Base-by-base conservation (phyloP, 2,888 invertebrate species). In the Andrena dorsata region DNA sequence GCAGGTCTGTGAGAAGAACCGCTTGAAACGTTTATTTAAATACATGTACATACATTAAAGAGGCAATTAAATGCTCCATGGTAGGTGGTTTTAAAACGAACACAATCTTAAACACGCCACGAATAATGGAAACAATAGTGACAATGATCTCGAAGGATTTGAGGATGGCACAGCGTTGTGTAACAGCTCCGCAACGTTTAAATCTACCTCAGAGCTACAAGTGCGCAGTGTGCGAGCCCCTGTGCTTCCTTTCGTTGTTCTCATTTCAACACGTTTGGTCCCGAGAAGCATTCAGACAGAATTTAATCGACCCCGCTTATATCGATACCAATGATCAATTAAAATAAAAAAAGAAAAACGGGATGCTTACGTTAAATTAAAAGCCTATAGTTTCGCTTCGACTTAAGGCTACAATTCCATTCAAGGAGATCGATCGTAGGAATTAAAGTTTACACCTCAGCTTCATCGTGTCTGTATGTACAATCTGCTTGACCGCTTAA, bases 21-120 rank as follows among this genome's bases (percentile, higher is more conserved):
- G 49, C 47, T 66, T 72, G 66, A 77, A 77, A 77, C 53, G 13
- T 80, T 80, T 80, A 80, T 80, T 80, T 66, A 77, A 77, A 66
- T 77, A 80, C 61, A 66, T 60, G 56, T 30, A 61, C 10, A 10
- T 65, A 77, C 65, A 76, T 26, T 26, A 41, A 70, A 23, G 8
- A 64, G 30, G 13, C 26, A 66, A 80, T 56, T 71, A 56, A 77
- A 56, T 60, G 2, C 20, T 51, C 6, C 2, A 5, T 2, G 1
- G 20, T 60, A 13, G n/a, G n/a, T 51, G 49, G 2, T 30, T 41
- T 65, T 66, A 26, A 63, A 53, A 35, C 26, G 23, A 71, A 63
- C 56, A 66, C 20, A 77, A 71, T 70, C 26, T 53, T n/a, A 71
- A 71, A 64, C 23, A 10, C 32, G 51, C 41, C 56, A 51, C 5